Percentiles rank a stretch among this genome's conserved stretches.
Evolutionary conservation across 2,888 invertebrate species (phyloP).

Genomic region (Euproctis similis): DNA sequence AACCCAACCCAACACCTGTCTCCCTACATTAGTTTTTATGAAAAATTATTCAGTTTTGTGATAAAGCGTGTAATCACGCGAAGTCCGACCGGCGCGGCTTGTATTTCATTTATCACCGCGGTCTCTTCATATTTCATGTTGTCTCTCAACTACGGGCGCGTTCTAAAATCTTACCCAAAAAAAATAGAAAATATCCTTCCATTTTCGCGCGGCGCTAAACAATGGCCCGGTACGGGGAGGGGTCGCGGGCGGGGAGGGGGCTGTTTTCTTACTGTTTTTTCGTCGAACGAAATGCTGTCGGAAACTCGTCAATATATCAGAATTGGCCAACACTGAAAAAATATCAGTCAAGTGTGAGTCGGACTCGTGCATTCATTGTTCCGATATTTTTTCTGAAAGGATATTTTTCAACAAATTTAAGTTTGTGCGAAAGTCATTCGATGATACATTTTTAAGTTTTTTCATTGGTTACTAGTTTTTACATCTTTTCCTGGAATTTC

Average conservation of each 20-base stretch:
- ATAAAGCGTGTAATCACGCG: slow-evolving; percentile 26
- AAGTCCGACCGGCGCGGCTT: slow-evolving; percentile 15
- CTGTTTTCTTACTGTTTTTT: too few relatives aligned
- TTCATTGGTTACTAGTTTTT: too few relatives aligned
- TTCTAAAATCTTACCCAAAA: slow-evolving; percentile 30
- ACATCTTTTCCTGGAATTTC: too few relatives aligned
- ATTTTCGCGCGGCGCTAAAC: slow-evolving; percentile 30
- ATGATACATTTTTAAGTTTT: too few relatives aligned
- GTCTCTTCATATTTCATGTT: slow-evolving; percentile 34
- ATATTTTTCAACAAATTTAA: too few relatives aligned
- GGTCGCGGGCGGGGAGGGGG: too few relatives aligned
- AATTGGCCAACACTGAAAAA: slow-evolving; percentile 30
- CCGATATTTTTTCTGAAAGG: too few relatives aligned
- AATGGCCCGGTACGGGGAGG: slow-evolving; percentile 21
- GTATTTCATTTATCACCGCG: slow-evolving; percentile 32
- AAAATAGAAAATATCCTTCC: slow-evolving; percentile 27
- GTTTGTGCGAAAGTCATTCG: too few relatives aligned
- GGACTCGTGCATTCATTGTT: too few relatives aligned
- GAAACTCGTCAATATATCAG: slow-evolving; percentile 50
- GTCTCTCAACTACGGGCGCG: slow-evolving; percentile 18
- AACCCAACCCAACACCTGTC: slow-evolving; percentile 18
- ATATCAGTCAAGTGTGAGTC: too few relatives aligned
- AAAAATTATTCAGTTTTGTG: slow-evolving; percentile 12
- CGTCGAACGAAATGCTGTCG: slow-evolving; percentile 31
- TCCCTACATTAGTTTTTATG: slow-evolving; percentile 19